Base-by-base conservation (phyloP, 2,797 vertebrate genomes). In the Amniataba percoides region DNA sequence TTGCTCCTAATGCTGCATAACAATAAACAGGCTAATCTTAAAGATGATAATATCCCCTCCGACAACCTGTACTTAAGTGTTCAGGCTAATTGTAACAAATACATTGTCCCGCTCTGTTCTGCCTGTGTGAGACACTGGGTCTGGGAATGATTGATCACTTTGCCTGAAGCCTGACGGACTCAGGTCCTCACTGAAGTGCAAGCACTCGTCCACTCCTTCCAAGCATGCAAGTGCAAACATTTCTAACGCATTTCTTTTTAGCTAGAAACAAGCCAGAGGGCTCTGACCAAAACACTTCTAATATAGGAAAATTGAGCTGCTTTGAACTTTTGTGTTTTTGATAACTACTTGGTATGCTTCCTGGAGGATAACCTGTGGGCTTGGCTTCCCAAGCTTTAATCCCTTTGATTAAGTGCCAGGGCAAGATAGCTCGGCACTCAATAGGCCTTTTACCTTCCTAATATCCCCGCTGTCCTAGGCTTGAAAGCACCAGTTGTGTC, bases 271-370 rank as follows among this genome's bases (percentile, higher is more conserved):
- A 94, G 95, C 96, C 96, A 52, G 87, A 81, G 85, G 96, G 96
- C 96, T 94, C 93, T 95, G 95, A 95, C 97, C 97, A 96, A 94
- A 97, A 96, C 96, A 95, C 94, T 95, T 96, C 95, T 97, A 97
- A 96, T 97, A 96, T 96, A 96, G 96, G 97, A 97, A 98, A 98
- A 98, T 97, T 95, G 96, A 97, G 96, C 94, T 93, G 95, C 98
- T 99, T 99, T 99, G 98, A 99, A 99, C 96, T 97, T 95, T 96
- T 93, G 94, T 97, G 96, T 98, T 98, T 98, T 97, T 97, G 97
- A 99, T 99, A 99, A 98, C 97, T 97, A 95, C 96, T 97, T 97
- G 96, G 96, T 97, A 97, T 97, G 96, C 97, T 97, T 99, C 98
- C 97, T 99, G 96, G 93, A 97, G 96, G 96, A 97, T 96, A 97